phyloP scores from a whole-genome alignment of 2,113 vertebrate species.

The Eclectus roratus region DNA sequence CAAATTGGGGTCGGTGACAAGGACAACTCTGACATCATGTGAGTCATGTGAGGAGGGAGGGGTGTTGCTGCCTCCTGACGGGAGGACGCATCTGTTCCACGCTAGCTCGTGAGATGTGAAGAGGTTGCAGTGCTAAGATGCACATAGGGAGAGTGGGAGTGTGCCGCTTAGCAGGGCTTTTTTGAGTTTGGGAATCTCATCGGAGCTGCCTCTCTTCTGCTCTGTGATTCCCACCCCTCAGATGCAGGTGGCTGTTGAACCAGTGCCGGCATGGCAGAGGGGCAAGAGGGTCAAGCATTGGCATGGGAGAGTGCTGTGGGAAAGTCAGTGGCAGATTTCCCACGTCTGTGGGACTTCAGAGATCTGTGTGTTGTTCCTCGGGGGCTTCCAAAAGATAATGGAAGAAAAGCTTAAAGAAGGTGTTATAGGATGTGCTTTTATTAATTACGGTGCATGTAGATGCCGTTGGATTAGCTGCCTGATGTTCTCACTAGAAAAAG shows the following conservation, averaged over 20 bases:
- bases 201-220: slow-evolving; percentile 56
- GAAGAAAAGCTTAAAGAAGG: neutral
- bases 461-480: neutral
- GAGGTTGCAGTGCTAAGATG: slow-evolving; percentile 72
- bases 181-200: slow-evolving; percentile 71
- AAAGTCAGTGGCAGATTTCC: neutral
- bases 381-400: neutral
- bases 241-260: neutral
- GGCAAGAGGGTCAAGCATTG: neutral
- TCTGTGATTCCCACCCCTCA: slow-evolving; percentile 21
- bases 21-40: slow-evolving; percentile 69
- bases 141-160: slow-evolving; percentile 72
- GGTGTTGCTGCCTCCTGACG: slow-evolving; percentile 60
- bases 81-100: slow-evolving; percentile 68
- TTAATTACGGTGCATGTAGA: neutral
- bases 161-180: slow-evolving; percentile 68
- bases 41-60: slow-evolving; percentile 68
- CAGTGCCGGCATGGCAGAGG: neutral
- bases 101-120: slow-evolving; percentile 68
- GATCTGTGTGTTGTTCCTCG: neutral
- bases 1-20: slow-evolving; percentile 61
- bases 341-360: neutral
- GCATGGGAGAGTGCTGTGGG: accelerated
- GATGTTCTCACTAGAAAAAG: neutral
- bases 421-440: neutral